Percentiles rank a stretch among this genome's conserved stretches.
phyloP scores from a whole-genome alignment of 2,888 invertebrate species.

The Oxycera nigricornis region DNA sequence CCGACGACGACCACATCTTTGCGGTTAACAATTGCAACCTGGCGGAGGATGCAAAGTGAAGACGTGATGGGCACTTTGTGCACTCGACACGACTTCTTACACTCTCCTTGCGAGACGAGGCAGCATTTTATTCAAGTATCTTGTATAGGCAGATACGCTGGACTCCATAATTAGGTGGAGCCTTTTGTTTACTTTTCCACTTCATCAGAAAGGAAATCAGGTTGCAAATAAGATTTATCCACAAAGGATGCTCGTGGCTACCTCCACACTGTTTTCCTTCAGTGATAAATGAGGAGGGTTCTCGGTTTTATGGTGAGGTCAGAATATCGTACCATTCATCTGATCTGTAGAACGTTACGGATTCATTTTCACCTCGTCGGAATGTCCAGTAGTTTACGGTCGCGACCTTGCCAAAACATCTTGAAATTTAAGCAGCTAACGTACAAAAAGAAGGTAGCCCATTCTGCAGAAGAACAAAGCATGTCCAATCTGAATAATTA shows the following conservation, averaged over 20 bases:
- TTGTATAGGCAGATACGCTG: neutral
- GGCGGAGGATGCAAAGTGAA: constrained; percentile 6
- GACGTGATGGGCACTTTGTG: constrained; percentile 30
- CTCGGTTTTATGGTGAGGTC: neutral
- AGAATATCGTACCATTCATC: neutral
- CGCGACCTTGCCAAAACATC: neutral
- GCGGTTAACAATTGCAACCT: neutral
- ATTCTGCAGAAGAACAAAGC: neutral
- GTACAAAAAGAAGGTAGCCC: no score
- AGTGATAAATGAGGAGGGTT: neutral
- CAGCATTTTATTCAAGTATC: neutral
- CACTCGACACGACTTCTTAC: constrained; percentile 33
- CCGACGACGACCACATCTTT: neutral
- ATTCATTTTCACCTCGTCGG: neutral
- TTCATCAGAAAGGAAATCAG: constrained; percentile 34
- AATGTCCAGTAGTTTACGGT: neutral
- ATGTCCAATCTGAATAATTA: neutral
- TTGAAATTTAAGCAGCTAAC: neutral
- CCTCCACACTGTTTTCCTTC: neutral
- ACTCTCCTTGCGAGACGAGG: constrained; percentile 7
- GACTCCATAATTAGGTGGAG: constrained; percentile 31
- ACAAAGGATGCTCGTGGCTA: neutral
- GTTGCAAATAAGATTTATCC: constrained; percentile 34
- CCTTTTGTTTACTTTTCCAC: constrained; percentile 39
- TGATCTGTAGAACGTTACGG: neutral